phyloP scores from a whole-genome alignment of 2,797 vertebrate genomes.

The Sebastiscus tertius region DNA sequence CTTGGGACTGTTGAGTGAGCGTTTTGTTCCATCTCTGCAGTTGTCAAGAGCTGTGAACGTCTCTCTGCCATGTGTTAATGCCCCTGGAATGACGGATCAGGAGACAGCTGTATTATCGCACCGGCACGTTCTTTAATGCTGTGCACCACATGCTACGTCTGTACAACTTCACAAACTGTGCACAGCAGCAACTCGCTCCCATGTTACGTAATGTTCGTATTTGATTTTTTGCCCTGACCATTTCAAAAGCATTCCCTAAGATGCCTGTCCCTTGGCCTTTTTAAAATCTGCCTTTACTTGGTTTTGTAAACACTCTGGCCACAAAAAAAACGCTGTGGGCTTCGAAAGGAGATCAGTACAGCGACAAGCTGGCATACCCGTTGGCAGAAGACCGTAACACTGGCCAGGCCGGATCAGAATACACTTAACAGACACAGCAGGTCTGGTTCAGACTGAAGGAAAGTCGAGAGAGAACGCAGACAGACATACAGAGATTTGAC shows the following conservation, averaged over 20 bases:
- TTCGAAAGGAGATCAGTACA: conserved; percentile 15
- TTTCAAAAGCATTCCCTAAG: conserved; percentile 55
- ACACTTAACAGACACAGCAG: conserved; percentile 1
- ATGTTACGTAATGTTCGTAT: neutral
- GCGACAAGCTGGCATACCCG: conserved; percentile 22
- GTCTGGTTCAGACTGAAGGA: neutral
- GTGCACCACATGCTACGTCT: neutral
- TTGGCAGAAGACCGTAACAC: conserved; percentile 24
- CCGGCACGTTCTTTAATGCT: neutral
- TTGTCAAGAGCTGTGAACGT: conserved; percentile 7
- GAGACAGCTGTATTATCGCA: conserved; percentile 9
- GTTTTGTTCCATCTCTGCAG: conserved; percentile 9
- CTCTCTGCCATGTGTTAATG: neutral
- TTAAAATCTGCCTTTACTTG: conserved; percentile 36
- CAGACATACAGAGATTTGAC: neutral
- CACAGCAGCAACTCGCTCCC: conserved; percentile 2
- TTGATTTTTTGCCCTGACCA: neutral
- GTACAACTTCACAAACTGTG: conserved; percentile 1
- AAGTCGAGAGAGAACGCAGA: neutral
- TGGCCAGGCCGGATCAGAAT: conserved; percentile 19
- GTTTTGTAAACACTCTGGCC: conserved; percentile 45
- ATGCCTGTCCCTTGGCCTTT: conserved; percentile 20
- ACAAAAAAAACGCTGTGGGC: neutral
- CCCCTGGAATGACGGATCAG: neutral
- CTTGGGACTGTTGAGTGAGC: neutral